phyloP scores from a whole-genome alignment of 2,113 vertebrate species.

The Ondatra zibethicus region DNA sequence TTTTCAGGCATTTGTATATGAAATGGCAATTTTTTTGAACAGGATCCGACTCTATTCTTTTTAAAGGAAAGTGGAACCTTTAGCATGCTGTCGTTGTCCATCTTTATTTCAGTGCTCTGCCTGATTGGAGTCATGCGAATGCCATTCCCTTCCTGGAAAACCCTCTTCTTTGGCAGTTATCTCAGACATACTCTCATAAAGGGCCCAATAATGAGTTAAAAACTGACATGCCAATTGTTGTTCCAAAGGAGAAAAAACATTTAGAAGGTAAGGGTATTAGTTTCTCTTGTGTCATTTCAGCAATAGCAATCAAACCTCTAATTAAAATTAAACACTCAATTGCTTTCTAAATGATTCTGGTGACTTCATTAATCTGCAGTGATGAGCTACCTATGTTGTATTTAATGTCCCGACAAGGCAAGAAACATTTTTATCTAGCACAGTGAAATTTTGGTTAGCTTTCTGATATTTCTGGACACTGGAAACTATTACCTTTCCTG shows the following conservation, averaged over 20 bases:
- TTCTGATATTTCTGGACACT: slow-evolving; percentile 47
- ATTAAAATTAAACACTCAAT: slow-evolving; percentile 79
- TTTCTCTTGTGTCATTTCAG: slow-evolving; percentile 69
- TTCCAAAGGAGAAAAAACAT: slow-evolving; percentile 47
- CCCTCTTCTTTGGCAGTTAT: slow-evolving; percentile 44
- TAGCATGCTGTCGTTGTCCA: not conserved
- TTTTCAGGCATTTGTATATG: not conserved
- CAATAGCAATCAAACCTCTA: slow-evolving; percentile 72
- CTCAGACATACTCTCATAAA: slow-evolving; percentile 49
- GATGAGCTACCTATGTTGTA: slow-evolving; percentile 62
- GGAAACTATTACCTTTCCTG: not conserved
- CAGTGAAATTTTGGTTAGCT: slow-evolving; percentile 33
- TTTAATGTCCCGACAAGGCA: slow-evolving; percentile 56
- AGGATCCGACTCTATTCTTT: not conserved
- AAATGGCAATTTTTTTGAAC: not conserved
- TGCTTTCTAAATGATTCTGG: slow-evolving; percentile 78
- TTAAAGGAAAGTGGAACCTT: not conserved
- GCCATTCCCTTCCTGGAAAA: not conserved
- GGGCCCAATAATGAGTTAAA: slow-evolving; percentile 43
- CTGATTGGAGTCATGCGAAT: not conserved
- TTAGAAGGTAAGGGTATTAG: slow-evolving; percentile 36
- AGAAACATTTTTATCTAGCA: not conserved
- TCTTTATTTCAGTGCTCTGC: slow-evolving; percentile 16
- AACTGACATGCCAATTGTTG: slow-evolving; percentile 57
- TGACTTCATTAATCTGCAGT: slow-evolving; percentile 77